These are phyloP conservation scores for Pseudomugil tenellus DNA, from an alignment of 2,797 vertebrate species.

Conservation along the genomic window DNA sequence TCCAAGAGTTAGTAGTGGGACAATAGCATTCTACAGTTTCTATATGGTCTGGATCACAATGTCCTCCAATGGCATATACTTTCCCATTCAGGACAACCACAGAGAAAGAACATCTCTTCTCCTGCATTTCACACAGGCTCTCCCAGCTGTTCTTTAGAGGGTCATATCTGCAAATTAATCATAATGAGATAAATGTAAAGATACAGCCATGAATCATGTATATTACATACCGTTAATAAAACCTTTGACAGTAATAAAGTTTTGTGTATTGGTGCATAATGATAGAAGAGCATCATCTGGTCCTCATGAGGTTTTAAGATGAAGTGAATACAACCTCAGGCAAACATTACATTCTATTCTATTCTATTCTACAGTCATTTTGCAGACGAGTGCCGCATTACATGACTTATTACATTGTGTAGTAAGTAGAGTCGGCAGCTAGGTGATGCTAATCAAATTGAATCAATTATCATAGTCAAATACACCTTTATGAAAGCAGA, in stretches of 20 bases:
- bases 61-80: constrained; percentile 80
- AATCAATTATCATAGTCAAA: not conserved
- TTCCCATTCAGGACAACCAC: constrained; percentile 61
- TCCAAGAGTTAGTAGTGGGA: constrained; percentile 77
- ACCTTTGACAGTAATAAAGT: not conserved
- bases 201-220: not conserved
- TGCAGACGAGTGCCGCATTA: too few relatives aligned
- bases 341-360: too few relatives aligned
- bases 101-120: constrained; percentile 75
- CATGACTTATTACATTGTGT: not conserved
- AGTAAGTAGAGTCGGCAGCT: too few relatives aligned
- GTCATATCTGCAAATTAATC: constrained; percentile 70
- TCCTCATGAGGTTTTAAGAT: not conserved
- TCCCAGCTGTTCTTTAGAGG: constrained; percentile 75
- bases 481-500: not conserved
- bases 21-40: constrained; percentile 80
- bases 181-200: not conserved
- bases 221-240: not conserved
- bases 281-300: not conserved
- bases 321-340: not conserved
- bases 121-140: constrained; percentile 73
- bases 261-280: not conserved
- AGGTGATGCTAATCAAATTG: too few relatives aligned
- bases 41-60: constrained; percentile 59
- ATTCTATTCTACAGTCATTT: too few relatives aligned